Conservation (phyloP, 2,888 invertebrate genomes). For the Eupithecia vulgata region DNA sequence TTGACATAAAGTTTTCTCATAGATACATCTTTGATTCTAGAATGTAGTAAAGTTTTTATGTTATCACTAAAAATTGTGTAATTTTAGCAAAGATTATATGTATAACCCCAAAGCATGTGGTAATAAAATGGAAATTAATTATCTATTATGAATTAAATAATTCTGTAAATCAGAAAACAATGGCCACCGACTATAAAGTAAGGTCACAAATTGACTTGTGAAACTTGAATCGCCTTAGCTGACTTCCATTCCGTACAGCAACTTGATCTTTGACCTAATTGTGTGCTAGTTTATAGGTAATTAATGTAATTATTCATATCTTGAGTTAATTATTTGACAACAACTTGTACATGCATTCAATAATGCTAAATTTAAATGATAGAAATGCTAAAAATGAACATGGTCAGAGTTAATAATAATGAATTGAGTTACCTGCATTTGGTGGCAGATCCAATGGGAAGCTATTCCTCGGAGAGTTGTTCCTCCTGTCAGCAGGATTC, state of each 20-base stretch:
- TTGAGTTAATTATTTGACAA: background rate
- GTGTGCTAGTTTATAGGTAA: background rate
- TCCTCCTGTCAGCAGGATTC: conserved; percentile 74
- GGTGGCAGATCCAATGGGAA: conserved; percentile 79
- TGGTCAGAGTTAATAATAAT: background rate
- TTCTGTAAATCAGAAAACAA: conserved; percentile 37
- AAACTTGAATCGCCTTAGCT: background rate
- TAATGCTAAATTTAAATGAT: background rate
- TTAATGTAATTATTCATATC: background rate
- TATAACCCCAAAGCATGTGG: background rate
- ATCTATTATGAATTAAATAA: conserved; percentile 35
- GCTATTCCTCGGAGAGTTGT: conserved; percentile 71
- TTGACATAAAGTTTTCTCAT: too few relatives aligned
- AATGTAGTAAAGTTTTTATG: background rate
- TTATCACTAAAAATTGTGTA: background rate
- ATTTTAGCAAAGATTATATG: background rate
- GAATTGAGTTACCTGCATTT: conserved; percentile 66
- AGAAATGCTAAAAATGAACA: background rate
- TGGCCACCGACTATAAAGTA: conserved; percentile 27
- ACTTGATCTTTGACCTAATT: background rate
- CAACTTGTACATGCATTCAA: background rate
- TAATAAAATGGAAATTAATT: conserved; percentile 16
- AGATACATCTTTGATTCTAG: too few relatives aligned
- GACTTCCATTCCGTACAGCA: background rate
- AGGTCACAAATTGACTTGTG: conserved; percentile 22